phyloP scores from a whole-genome alignment of 2,113 vertebrate genomes.

The Fulmarus glacialis region DNA sequence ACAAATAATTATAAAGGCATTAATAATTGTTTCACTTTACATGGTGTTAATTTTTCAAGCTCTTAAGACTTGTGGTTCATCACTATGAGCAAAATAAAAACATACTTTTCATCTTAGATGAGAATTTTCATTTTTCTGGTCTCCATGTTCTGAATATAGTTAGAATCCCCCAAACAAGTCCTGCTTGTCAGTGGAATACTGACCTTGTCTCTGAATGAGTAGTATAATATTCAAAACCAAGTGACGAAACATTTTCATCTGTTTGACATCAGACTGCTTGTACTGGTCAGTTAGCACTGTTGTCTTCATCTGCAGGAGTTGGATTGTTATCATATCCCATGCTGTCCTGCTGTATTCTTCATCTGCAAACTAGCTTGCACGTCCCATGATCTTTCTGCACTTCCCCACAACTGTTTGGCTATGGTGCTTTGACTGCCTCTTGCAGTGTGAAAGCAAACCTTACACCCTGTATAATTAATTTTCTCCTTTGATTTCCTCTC shows the following conservation, averaged over 20 bases:
- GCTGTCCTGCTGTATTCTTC: not conserved
- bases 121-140: conserved; percentile 18
- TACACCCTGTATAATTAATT: not conserved
- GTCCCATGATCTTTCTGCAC: not conserved
- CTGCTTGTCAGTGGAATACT: not conserved
- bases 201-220: not conserved
- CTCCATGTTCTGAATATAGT: not conserved
- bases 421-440: not conserved
- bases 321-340: fast-evolving
- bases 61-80: not conserved
- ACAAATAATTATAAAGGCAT: not conserved
- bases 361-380: not conserved
- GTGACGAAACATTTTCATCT: not conserved
- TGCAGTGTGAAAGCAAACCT: not conserved
- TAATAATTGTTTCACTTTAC: not conserved
- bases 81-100: not conserved
- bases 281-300: not conserved
- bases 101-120: not conserved
- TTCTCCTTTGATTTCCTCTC: conserved; percentile 51
- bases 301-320: not conserved
- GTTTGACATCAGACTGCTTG: not conserved
- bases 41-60: not conserved
- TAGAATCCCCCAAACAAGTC: not conserved
- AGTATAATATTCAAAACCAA: not conserved
- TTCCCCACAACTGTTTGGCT: not conserved